These are phyloP conservation scores for Minunthozetes semirufus DNA, from an alignment of 2,888 invertebrate species.

Conservation along the genomic window DNA sequence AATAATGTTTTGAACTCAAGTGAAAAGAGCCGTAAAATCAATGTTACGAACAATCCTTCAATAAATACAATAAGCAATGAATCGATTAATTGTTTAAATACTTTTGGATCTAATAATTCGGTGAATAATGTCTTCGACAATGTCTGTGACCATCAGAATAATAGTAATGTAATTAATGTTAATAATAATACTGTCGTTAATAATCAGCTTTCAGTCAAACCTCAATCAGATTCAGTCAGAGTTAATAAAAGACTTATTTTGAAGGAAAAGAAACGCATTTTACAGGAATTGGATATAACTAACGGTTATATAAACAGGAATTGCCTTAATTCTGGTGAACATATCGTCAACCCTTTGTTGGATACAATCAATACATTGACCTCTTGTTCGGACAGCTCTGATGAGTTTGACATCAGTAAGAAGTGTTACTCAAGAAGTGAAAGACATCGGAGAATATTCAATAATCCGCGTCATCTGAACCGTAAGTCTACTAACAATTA, in stretches of 20 bases:
- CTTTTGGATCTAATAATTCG: background rate
- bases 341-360: slow-evolving; percentile 45
- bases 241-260: background rate
- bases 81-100: slow-evolving; percentile 8
- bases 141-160: background rate
- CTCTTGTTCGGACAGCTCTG: slow-evolving; percentile 43
- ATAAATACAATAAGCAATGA: background rate
- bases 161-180: background rate
- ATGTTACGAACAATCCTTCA: background rate
- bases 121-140: background rate
- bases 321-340: background rate
- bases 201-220: background rate
- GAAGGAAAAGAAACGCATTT: background rate
- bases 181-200: background rate
- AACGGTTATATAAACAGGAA: background rate
- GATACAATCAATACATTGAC: slow-evolving; percentile 47
- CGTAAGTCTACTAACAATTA: slow-evolving; percentile 33
- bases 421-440: slow-evolving; percentile 11
- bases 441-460: slow-evolving; percentile 32
- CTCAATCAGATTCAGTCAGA: background rate
- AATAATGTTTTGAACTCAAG: background rate
- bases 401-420: slow-evolving; percentile 29
- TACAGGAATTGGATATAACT: background rate
- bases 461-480: slow-evolving; percentile 12
- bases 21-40: background rate